Conservation (phyloP, 2,888 invertebrate species). For the Oithona nana region DNA sequence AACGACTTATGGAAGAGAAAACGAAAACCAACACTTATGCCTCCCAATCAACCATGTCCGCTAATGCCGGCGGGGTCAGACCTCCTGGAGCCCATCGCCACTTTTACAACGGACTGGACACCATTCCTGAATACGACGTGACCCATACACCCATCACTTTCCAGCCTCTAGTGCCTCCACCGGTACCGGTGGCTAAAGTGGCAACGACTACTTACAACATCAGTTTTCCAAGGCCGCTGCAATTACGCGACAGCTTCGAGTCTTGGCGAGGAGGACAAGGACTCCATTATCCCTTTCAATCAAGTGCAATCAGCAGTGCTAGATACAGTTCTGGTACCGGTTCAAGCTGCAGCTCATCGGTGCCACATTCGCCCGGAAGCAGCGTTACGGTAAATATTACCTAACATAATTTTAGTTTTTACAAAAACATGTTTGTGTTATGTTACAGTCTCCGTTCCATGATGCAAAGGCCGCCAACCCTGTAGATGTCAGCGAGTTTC, state of each 20-base stretch:
- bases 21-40: not conserved
- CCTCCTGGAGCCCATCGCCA: not conserved
- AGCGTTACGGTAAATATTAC: not conserved
- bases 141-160: not conserved
- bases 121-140: conserved; percentile 3
- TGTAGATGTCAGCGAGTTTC: not conserved
- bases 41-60: not conserved
- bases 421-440: not conserved
- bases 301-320: not conserved
- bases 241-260: conserved; percentile 1
- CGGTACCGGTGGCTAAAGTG: not conserved
- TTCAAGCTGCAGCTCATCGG: not conserved
- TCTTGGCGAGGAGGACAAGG: not conserved
- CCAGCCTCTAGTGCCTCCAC: not conserved
- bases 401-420: no score
- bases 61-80: not conserved
- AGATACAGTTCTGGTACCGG: not conserved
- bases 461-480: not conserved
- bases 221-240: conserved; percentile 12
- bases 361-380: not conserved
- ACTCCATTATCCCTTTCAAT: not conserved
- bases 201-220: conserved; percentile 8
- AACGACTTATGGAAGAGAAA: no score
- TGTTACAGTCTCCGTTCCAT: conserved; percentile 2
- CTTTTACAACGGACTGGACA: not conserved